Percentiles rank a stretch among this genome's conserved stretches.
Conservation (phyloP, 2,113 vertebrate species). For the Salvelinus fontinalis region DNA sequence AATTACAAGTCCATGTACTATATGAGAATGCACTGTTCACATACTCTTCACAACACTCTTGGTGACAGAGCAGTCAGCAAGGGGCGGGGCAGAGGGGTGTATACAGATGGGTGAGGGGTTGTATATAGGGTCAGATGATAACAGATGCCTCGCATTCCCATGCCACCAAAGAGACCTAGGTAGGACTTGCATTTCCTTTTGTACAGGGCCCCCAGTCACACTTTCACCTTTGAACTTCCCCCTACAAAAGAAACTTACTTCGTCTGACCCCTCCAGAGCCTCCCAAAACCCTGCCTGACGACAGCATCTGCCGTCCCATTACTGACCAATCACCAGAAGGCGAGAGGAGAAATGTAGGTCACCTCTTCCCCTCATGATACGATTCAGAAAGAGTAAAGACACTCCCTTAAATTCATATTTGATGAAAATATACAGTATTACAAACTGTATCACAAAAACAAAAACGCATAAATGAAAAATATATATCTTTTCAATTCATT, state of each 20-base stretch:
- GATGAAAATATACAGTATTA: conserved; percentile 52
- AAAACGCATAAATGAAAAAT: conserved; percentile 39
- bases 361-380: conserved; percentile 17
- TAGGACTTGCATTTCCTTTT: conserved; percentile 34
- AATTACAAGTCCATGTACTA: conserved; percentile 51
- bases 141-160: conserved; percentile 36
- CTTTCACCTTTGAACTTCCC: conserved; percentile 46
- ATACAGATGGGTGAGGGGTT: background rate
- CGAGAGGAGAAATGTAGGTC: conserved; percentile 5
- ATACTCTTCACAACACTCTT: background rate
- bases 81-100: conserved; percentile 1
- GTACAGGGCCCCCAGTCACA: background rate
- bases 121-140: conserved; percentile 18
- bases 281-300: background rate
- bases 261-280: conserved; percentile 10
- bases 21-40: conserved; percentile 18
- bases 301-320: conserved; percentile 20
- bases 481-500: conserved; percentile 51
- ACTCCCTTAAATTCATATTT: conserved; percentile 53
- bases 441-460: conserved; percentile 49
- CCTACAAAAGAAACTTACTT: background rate
- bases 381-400: conserved; percentile 39
- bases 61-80: background rate
- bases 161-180: conserved; percentile 7
- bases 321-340: conserved; percentile 27